Percentiles rank a stretch among this genome's conserved stretches.
phyloP scores from a whole-genome alignment of 1,140 invertebrate genomes.

The Drosophila rufa region DNA sequence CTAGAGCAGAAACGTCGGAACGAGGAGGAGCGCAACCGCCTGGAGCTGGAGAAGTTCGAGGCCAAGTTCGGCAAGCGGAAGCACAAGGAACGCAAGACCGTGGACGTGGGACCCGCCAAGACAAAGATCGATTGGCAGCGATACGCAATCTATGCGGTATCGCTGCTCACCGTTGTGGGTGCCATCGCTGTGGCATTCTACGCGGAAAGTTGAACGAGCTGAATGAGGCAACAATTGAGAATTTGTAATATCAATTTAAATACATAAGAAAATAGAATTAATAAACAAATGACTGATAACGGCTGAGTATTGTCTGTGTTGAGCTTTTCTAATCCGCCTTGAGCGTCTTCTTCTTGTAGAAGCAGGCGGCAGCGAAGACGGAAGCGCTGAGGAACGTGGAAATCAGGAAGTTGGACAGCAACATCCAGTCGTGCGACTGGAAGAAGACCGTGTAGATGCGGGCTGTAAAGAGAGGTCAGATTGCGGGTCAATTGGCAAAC shows the following conservation, averaged over 20 bases:
- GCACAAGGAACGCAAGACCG: conserved; percentile 84
- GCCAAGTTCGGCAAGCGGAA: conserved; percentile 89
- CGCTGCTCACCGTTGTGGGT: conserved; percentile 41
- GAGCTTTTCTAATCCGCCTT: conserved; percentile 43
- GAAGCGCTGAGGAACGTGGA: conserved; percentile 88
- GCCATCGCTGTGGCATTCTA: conserved; percentile 73
- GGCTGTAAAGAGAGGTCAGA: conserved; percentile 85
- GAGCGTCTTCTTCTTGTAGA: conserved; percentile 85
- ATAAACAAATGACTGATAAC: conserved; percentile 36
- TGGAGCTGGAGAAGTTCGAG: conserved; percentile 90
- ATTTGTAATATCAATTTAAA: conserved; percentile 49
- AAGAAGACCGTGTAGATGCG: conserved; percentile 89
- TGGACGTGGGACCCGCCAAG: conserved; percentile 53
- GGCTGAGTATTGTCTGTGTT: conserved; percentile 35
- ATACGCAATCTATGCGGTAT: conserved; percentile 48
- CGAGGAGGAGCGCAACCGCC: conserved; percentile 89
- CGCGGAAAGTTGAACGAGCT: conserved; percentile 57
- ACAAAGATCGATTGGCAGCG: conserved; percentile 64
- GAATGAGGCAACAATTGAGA: conserved; percentile 15
- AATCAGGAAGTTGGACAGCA: conserved; percentile 88
- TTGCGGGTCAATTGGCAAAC: conserved; percentile 13
- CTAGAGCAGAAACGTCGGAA: conserved; percentile 86
- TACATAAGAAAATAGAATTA: conserved; percentile 33
- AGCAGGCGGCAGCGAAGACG: conserved; percentile 87
- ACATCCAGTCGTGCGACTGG: conserved; percentile 88